Percentiles rank a stretch among this genome's conserved stretches.
phyloP scores from a whole-genome alignment of 2,888 invertebrate genomes.

The Amaurobius ferox region DNA sequence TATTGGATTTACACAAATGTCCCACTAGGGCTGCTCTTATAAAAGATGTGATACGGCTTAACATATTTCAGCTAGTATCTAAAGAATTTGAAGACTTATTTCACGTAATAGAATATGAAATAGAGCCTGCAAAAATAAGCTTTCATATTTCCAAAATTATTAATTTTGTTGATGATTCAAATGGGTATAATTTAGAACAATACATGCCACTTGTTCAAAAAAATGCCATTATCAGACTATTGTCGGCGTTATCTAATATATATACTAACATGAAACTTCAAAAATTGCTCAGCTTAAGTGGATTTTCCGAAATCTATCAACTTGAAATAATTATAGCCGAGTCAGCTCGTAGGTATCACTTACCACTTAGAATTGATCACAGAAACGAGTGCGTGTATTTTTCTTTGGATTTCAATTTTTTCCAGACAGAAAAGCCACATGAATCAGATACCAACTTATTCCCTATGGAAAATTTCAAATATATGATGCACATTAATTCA shows the following conservation, averaged over 20 bases:
- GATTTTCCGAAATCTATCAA: background rate
- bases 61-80: background rate
- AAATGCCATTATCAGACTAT: background rate
- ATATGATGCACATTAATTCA: background rate
- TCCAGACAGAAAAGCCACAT: background rate
- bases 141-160: background rate
- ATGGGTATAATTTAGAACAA: background rate
- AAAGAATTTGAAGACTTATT: conserved; percentile 10
- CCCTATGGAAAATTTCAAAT: background rate
- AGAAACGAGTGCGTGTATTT: conserved; percentile 27
- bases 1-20: conserved; percentile 18
- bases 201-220: conserved; percentile 15
- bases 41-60: conserved; percentile 17
- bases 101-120: conserved; percentile 12
- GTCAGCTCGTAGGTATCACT: conserved; percentile 27
- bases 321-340: conserved; percentile 28
- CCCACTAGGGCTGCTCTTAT: conserved; percentile 21
- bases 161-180: background rate
- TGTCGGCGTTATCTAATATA: conserved; percentile 31
- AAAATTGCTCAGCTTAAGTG: conserved; percentile 9
- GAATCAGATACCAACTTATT: background rate
- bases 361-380: conserved; percentile 39
- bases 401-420: background rate
- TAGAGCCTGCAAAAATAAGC: conserved; percentile 10
- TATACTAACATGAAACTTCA: conserved; percentile 19